Evolutionary conservation across 2,888 invertebrate genomes (phyloP).

Genomic region (Thecocarcelia acutangulata): DNA sequence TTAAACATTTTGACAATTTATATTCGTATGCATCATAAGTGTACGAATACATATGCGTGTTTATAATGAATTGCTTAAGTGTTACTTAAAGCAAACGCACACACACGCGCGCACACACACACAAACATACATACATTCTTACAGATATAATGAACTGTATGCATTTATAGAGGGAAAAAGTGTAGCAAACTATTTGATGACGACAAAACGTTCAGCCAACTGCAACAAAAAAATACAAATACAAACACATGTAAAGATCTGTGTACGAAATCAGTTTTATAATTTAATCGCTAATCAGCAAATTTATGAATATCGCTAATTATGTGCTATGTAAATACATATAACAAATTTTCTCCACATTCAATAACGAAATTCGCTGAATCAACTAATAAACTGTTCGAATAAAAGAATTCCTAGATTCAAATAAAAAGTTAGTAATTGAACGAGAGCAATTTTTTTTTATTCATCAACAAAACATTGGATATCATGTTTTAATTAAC

Average conservation of each 20-base stretch:
- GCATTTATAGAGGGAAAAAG: constrained; percentile 1
- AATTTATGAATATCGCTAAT: too few relatives aligned
- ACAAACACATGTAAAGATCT: neutral
- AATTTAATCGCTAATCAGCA: neutral
- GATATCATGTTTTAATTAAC: too few relatives aligned
- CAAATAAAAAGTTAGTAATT: too few relatives aligned
- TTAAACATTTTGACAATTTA: neutral
- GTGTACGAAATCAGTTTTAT: neutral
- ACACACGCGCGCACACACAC: too few relatives aligned
- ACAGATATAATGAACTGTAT: neutral
- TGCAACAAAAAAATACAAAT: neutral
- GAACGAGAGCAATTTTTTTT: too few relatives aligned
- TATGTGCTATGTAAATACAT: too few relatives aligned
- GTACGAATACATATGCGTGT: neutral
- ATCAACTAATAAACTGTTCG: too few relatives aligned
- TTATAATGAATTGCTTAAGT: neutral
- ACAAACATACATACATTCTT: neutral
- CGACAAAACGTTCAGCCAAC: constrained; percentile 32
- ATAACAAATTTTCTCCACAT: too few relatives aligned
- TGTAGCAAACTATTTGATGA: constrained; percentile 26
- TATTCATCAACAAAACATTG: too few relatives aligned
- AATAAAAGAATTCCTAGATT: too few relatives aligned
- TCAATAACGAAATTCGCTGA: too few relatives aligned
- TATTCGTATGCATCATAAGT: neutral
- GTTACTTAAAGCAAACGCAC: neutral